Base-by-base conservation (phyloP, 1,140 invertebrate species). In the Ceratina japonica region DNA sequence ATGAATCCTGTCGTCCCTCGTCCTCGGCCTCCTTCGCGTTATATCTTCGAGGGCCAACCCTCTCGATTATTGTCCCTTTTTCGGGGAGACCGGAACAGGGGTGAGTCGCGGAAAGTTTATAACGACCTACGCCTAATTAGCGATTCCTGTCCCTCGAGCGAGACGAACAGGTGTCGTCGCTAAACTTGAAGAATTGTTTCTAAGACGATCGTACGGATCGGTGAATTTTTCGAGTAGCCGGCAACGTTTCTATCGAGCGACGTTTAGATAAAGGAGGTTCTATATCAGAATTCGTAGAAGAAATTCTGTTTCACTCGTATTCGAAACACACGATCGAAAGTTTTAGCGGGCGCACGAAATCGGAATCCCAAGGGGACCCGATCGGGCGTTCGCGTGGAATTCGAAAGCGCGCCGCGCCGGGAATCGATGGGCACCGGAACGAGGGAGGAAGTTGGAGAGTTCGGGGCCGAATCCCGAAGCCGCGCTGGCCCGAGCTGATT, bases 1-100 rank as follows among this genome's bases (percentile, higher is more conserved):
- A 89, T 89, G 88, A 89, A 87, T 89, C 86, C 82, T 85, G 86
- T 87, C 87, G 65, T 66, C 65, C 77, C 74, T 66, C 83, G 66
- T 79, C 64, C 79, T 51, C 49, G 54, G 62, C 83, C 77, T 85
- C 65, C 74, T 68, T 52, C 68, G 62, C 80, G 37, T 44, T 79
- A 62, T 81, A 83, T 86, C 64, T 44, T 69, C 75, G n/a, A 44
- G 18, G 65, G 68, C 76, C 80, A 85, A 85, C 83, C 84, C 84
- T 83, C 80, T 75, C 83, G 77, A 79, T 86, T 86, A 86, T 85
- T 77, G 68, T 83, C 71, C 80, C 69, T 83, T 86, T 78, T 82
- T 77, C 44, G 58, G 56, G 49, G 8, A 2, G 16, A 2, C 49
- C 8, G n/a, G 0, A 44, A 3, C 22, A n/a, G n/a, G 24, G 12